Evolutionary conservation across 2,113 vertebrate species (phyloP).

Genomic region (Natator depressus): DNA sequence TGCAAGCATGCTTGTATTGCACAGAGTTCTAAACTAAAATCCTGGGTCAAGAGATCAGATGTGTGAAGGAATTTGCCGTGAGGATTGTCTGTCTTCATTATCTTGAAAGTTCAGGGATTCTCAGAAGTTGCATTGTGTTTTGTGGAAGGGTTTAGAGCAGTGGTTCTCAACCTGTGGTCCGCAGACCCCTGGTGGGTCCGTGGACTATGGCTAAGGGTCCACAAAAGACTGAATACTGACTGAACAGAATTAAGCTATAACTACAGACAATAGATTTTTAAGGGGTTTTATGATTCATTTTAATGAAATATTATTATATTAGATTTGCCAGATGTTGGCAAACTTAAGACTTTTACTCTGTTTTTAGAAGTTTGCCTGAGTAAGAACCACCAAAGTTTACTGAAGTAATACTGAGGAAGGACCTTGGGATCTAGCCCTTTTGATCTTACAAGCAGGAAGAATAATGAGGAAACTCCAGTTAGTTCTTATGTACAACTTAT

Average conservation of each 20-base stretch:
- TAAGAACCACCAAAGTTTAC: background rate
- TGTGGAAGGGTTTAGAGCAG: background rate
- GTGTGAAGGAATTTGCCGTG: constrained; percentile 68
- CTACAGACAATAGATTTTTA: no score
- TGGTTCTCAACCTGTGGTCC: no score
- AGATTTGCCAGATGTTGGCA: background rate
- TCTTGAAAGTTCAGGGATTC: constrained; percentile 59
- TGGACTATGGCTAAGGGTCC: no score
- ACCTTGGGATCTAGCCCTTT: background rate
- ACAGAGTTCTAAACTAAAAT: constrained; percentile 72
- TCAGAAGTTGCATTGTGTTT: background rate
- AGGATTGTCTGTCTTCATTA: constrained; percentile 58
- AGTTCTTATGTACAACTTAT: background rate
- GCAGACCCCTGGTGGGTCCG: no score
- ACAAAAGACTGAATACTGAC: no score
- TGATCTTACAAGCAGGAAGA: background rate
- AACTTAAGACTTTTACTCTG: background rate
- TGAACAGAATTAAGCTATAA: no score
- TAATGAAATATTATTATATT: background rate
- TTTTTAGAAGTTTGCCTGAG: background rate
- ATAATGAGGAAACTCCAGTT: background rate
- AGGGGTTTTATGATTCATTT: background rate
- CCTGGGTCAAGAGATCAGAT: constrained; percentile 75
- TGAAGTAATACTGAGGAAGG: background rate
- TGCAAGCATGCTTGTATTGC: constrained; percentile 37